These are phyloP conservation scores for Tamias sibiricus DNA, from an alignment of 2,113 vertebrate genomes.

Conservation along the genomic window DNA sequence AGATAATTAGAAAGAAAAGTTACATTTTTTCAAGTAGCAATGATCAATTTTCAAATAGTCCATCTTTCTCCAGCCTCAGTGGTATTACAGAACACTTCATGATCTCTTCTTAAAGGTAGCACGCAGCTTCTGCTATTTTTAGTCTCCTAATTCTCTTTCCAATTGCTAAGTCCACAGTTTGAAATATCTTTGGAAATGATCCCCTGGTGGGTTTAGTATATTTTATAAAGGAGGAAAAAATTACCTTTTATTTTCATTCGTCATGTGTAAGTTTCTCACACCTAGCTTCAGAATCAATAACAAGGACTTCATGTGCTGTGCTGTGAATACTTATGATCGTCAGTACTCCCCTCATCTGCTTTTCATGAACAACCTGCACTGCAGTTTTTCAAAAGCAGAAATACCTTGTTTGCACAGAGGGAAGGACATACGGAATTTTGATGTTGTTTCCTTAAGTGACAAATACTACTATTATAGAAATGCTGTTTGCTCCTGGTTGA, in stretches of 20 bases:
- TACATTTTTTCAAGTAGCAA: neutral
- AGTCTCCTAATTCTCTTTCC: conserved; percentile 1
- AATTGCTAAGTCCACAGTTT: conserved; percentile 13
- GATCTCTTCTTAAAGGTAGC: neutral
- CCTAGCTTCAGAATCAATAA: neutral
- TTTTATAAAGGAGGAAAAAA: neutral
- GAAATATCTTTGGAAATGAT: conserved; percentile 48
- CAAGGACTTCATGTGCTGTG: no score
- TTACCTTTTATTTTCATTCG: neutral
- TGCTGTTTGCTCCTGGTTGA: neutral
- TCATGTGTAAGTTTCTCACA: neutral
- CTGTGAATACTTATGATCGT: no score
- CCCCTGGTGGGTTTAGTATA: neutral
- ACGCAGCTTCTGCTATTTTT: neutral
- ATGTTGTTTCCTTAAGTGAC: neutral
- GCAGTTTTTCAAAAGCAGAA: neutral
- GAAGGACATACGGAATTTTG: neutral
- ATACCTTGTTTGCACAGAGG: neutral
- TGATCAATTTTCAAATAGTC: neutral
- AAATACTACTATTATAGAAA: neutral
- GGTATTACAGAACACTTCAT: neutral
- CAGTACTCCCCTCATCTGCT: neutral
- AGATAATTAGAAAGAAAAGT: neutral
- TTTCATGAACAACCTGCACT: neutral
- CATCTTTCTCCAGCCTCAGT: neutral